Evolutionary conservation across 1,140 invertebrate genomes (phyloP).

Genomic region (Cherax destructor): DNA sequence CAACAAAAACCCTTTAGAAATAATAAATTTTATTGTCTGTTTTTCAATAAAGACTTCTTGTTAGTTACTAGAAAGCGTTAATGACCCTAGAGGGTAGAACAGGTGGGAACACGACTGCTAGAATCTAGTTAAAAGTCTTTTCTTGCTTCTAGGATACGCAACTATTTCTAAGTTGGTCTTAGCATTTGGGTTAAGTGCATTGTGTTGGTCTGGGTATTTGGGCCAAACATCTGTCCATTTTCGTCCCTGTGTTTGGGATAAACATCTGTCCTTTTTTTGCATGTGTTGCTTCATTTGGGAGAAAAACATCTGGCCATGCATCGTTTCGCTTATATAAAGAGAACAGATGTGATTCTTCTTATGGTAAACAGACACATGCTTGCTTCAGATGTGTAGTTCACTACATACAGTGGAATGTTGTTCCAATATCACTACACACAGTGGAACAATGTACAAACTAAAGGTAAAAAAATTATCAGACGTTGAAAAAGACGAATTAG

Average conservation of each 20-base stretch:
- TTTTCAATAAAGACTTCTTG: neutral
- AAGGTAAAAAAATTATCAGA: no score
- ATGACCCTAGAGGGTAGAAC: neutral
- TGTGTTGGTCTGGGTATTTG: neutral
- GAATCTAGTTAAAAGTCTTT: neutral
- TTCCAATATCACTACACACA: no score
- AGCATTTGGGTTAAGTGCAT: no score
- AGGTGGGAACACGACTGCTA: neutral
- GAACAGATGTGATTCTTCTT: neutral
- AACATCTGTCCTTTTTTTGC: no score
- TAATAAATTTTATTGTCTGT: neutral
- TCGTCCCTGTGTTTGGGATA: no score
- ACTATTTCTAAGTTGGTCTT: no score
- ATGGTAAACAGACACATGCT: constrained; percentile 19
- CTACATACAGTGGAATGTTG: neutral
- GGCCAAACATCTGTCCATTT: neutral
- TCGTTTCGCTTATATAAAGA: neutral
- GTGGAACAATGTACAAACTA: no score
- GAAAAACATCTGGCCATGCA: neutral
- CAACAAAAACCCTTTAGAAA: neutral
- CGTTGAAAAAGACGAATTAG: no score
- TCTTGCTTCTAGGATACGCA: no score
- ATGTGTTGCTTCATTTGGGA: no score
- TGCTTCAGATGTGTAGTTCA: neutral
- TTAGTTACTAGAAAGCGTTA: neutral